phyloP scores from a whole-genome alignment of 2,113 vertebrate species.

The Melanostigma gelatinosum region DNA sequence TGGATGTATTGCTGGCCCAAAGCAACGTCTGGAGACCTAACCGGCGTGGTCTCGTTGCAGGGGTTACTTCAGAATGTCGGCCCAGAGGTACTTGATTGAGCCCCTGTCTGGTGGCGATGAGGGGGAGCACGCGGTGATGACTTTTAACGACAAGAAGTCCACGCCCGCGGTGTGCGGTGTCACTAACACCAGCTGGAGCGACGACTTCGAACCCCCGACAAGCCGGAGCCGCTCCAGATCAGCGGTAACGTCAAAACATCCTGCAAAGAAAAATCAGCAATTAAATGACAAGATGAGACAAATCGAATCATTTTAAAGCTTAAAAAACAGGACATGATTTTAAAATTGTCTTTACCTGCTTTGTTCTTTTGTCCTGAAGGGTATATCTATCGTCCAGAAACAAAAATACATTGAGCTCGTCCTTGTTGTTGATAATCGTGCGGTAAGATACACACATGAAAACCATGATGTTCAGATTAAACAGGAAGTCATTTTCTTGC shows the following conservation, averaged over 20 bases:
- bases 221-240: constrained; percentile 74
- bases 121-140: constrained; percentile 77
- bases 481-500: not conserved
- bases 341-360: not conserved
- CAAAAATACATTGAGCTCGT: constrained; percentile 81
- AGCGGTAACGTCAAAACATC: constrained; percentile 54
- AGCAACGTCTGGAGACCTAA: not conserved
- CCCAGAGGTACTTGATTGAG: constrained; percentile 82
- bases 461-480: not conserved
- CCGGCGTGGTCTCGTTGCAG: constrained; percentile 50
- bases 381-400: constrained; percentile 65
- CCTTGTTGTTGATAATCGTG: constrained; percentile 80
- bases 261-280: no score
- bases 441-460: constrained; percentile 54
- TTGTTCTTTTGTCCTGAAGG: constrained; percentile 56
- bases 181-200: constrained; percentile 82
- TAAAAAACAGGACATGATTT: not conserved
- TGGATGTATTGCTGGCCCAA: not conserved
- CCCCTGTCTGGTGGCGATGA: constrained; percentile 70
- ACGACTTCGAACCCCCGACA: constrained; percentile 68
- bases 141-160: constrained; percentile 38
- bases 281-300: not conserved
- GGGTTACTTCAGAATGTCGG: constrained; percentile 81
- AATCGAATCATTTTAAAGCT: not conserved
- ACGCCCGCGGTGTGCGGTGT: constrained; percentile 79